Evolutionary conservation across 2,113 vertebrate genomes (phyloP).

Genomic region (Mohoua ochrocephala): DNA sequence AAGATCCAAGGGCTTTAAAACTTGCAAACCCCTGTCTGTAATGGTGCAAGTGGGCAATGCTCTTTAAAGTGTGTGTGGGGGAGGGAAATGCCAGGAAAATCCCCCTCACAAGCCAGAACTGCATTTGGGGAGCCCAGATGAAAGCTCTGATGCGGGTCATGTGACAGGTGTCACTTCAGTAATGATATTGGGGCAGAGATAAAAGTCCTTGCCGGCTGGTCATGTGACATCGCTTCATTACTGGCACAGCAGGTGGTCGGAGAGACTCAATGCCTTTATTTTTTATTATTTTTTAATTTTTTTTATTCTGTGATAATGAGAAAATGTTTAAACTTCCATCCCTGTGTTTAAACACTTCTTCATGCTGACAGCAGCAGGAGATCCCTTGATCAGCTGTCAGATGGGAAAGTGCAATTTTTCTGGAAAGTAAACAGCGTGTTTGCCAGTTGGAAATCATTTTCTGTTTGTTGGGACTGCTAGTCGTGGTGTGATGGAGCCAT

Average conservation of each 20-base stretch:
- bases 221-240: slow-evolving; percentile 78
- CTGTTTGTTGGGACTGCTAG: slow-evolving; percentile 73
- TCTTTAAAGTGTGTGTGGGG: not conserved
- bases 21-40: not conserved
- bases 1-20: not conserved
- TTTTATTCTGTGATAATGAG: slow-evolving; percentile 83
- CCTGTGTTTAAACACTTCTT: slow-evolving; percentile 79
- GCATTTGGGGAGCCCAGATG: slow-evolving; percentile 72
- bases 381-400: slow-evolving; percentile 82
- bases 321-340: slow-evolving; percentile 81
- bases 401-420: slow-evolving; percentile 74
- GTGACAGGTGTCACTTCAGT: slow-evolving; percentile 78
- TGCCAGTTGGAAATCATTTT: slow-evolving; percentile 75
- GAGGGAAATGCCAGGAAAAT: not conserved
- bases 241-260: slow-evolving; percentile 71
- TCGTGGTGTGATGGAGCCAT: slow-evolving; percentile 64
- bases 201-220: slow-evolving; percentile 71
- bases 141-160: slow-evolving; percentile 69
- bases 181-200: slow-evolving; percentile 74
- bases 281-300: slow-evolving; percentile 72
- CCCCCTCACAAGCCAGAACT: slow-evolving; percentile 25
- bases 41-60: not conserved
- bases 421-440: slow-evolving; percentile 79
- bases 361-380: slow-evolving; percentile 78
- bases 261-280: slow-evolving; percentile 71